Evolutionary conservation across 1,140 invertebrate species (phyloP), one percentile per base, ranked within the genome.

Genomic region (Psilanteris sp.): DNA sequence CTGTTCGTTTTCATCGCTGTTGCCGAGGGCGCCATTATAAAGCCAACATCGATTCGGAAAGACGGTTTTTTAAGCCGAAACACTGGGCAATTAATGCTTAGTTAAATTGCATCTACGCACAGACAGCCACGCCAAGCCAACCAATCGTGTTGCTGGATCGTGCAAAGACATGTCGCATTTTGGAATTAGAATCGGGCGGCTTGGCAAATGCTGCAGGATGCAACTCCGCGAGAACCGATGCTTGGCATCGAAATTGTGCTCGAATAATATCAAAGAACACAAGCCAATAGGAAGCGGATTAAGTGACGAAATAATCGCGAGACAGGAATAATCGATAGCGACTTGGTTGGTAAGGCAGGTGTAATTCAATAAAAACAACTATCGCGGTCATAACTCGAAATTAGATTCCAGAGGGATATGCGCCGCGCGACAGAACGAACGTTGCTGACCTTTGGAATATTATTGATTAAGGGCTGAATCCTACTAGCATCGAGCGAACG

Each of bases 1-100:
- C 57, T 70, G 72, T 64, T 67, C 67, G 77, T 73, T 80, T 55
- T 70, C 24, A 10, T 59, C 20, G 57, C 59, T 76, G 74, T 78
- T 77, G 79, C 76, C 55, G 76, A 77, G 62, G 77, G 75, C 78
- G 80, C 78, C 77, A 76, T 70, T 70, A 52, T 66, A 52, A 36
- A 31, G 8, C 5, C 44, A 15, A 22, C 57, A 75, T 75, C 50
- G 72, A 75, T 75, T 57, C 41, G 3, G 27, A 67, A 61, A 66
- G 18, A 39, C 27, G 31, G 14, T 22, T 34, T 29, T 52, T 52
- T 14, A n/a, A 57, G 48, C 5, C 16, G 29, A 54, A 39, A 29
- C 3, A 27, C 7, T 22, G 16, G 1, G 11, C 11, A 4, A 37
- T 36, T 16, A 1, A n/a, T n/a, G n/a, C n/a, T n/a, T n/a, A n/a